phyloP scores from a whole-genome alignment of 2,113 vertebrate species.

The Brachirus orientalis region DNA sequence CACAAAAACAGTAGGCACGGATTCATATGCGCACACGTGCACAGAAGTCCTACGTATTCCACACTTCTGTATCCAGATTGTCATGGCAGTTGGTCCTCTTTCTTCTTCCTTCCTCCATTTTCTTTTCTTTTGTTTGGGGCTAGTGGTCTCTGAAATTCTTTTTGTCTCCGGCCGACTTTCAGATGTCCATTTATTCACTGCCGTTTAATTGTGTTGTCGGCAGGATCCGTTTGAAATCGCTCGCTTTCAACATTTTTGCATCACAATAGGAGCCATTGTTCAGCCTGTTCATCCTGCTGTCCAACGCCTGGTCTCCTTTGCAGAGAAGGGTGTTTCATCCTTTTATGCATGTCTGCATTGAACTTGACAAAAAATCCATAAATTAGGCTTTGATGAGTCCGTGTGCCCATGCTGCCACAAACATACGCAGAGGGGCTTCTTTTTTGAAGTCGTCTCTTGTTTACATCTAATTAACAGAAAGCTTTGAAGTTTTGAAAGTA shows the following conservation, averaged over 20 bases:
- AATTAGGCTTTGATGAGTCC: conserved; percentile 62
- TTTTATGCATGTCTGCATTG: conserved; percentile 64
- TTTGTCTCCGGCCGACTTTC: conserved; percentile 75
- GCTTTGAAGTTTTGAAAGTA: conserved; percentile 52
- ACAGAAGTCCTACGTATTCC: conserved; percentile 13
- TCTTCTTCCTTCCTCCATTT: not conserved
- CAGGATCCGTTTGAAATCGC: conserved; percentile 72
- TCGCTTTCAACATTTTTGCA: conserved; percentile 72
- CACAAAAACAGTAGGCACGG: conserved; percentile 16
- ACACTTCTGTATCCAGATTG: conserved; percentile 47
- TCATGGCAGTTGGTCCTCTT: conserved; percentile 33
- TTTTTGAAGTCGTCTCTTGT: conserved; percentile 38
- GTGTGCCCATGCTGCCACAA: conserved; percentile 32
- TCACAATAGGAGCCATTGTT: conserved; percentile 77
- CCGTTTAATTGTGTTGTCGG: conserved; percentile 74
- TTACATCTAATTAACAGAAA: conserved; percentile 53
- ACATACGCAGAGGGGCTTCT: conserved; percentile 43
- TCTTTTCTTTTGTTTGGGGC: conserved; percentile 26
- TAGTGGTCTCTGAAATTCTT: conserved; percentile 54
- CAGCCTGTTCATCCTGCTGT: conserved; percentile 40
- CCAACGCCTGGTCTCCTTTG: conserved; percentile 61
- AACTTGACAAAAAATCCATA: conserved; percentile 68
- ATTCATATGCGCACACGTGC: not conserved
- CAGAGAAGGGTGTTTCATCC: conserved; percentile 70
- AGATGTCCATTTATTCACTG: conserved; percentile 72